Evolutionary conservation across 2,113 vertebrate species (phyloP).

Genomic region (Solea senegalensis): DNA sequence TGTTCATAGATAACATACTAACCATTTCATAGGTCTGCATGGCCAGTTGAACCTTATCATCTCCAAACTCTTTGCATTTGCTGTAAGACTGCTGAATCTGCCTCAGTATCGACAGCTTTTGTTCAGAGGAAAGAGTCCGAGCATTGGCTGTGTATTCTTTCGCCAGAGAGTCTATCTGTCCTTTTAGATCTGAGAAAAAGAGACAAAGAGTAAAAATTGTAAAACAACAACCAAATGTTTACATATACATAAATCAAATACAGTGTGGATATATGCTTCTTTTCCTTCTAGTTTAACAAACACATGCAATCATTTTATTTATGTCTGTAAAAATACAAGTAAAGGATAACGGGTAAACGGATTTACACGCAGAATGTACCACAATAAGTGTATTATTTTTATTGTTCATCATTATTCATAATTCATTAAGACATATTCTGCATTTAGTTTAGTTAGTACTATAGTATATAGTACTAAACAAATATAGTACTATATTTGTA

Average conservation of each 20-base stretch:
- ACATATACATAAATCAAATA: background rate
- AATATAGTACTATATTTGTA: no score
- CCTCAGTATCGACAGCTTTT: conserved; percentile 92
- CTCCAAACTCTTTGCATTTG: conserved; percentile 97
- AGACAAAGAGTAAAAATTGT: background rate
- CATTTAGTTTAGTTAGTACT: no score
- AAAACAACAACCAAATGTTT: background rate
- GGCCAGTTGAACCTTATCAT: conserved; percentile 98
- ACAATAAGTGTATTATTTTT: background rate
- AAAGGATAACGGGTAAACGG: background rate
- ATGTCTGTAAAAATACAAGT: background rate
- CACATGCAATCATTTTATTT: background rate
- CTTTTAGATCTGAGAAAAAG: conserved; percentile 88
- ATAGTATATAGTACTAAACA: no score
- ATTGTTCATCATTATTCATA: no score
- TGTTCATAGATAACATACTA: conserved; percentile 42
- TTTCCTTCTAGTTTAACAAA: background rate
- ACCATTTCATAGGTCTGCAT: conserved; percentile 99
- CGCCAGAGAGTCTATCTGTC: conserved; percentile 93
- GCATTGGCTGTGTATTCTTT: conserved; percentile 94
- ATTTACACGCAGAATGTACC: background rate
- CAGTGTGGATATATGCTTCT: background rate
- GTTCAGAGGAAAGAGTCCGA: conserved; percentile 89
- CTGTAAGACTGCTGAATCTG: conserved; percentile 96
- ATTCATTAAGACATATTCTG: no score